A percentile compares a stretch with the other conserved stretches of the same genome.
These are phyloP conservation scores for Operophtera brumata DNA, from an alignment of 2,888 invertebrate genomes.

Conservation along the genomic window DNA sequence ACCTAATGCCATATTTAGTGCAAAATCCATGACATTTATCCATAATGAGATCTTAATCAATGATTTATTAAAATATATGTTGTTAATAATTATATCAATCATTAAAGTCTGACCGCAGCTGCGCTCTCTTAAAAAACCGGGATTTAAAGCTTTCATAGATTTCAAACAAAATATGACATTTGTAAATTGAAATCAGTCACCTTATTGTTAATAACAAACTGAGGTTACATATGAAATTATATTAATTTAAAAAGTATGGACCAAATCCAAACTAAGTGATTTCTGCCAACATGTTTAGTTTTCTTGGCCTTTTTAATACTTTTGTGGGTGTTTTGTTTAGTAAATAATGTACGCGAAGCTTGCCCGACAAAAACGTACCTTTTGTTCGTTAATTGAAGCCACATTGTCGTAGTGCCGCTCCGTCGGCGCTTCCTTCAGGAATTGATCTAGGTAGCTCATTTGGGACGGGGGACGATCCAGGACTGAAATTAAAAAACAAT, in stretches of 20 bases:
- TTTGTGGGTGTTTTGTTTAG: neutral
- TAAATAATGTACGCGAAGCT: neutral
- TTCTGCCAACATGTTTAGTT: no score
- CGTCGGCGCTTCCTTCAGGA: constrained; percentile 86
- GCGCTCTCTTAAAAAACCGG: no score
- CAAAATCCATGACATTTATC: no score
- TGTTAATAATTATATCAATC: no score
- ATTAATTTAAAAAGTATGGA: no score
- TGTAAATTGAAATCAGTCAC: neutral
- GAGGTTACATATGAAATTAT: neutral
- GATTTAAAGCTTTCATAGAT: no score
- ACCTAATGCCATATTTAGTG: constrained; percentile 17
- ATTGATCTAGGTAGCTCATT: constrained; percentile 95
- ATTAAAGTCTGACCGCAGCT: no score
- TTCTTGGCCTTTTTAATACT: no score
- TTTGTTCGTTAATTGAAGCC: constrained; percentile 68
- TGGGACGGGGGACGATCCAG: constrained; percentile 94
- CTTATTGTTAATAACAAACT: neutral
- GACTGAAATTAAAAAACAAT: constrained; percentile 78
- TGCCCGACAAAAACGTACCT: constrained; percentile 52
- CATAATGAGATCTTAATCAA: no score
- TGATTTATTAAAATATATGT: no score
- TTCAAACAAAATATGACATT: neutral
- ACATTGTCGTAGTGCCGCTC: constrained; percentile 76
- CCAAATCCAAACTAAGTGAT: no score